phyloP scores from a whole-genome alignment of 2,888 invertebrate genomes.

The Camptogramma bilineatum region DNA sequence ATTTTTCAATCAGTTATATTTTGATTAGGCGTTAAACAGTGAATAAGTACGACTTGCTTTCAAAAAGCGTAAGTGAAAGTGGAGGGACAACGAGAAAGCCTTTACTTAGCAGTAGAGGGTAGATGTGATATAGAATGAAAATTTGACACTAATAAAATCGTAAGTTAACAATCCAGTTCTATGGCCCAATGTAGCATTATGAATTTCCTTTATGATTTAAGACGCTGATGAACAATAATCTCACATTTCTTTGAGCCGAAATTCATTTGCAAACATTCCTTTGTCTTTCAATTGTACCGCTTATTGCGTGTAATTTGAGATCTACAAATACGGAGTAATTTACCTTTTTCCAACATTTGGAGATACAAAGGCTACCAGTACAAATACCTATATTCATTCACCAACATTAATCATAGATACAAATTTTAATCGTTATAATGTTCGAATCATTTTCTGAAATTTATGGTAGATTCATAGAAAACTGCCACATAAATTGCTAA shows the following conservation, averaged over 20 bases:
- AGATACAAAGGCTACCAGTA: neutral
- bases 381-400: neutral
- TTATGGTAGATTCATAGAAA: too few relatives aligned
- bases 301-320: constrained; percentile 38
- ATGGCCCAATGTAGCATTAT: constrained; percentile 44
- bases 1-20: too few relatives aligned
- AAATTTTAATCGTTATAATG: too few relatives aligned
- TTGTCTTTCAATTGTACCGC: constrained; percentile 28
- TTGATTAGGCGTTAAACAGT: neutral
- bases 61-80: neutral
- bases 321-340: constrained; percentile 16
- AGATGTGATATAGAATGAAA: neutral
- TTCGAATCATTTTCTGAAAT: too few relatives aligned
- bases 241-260: constrained; percentile 40
- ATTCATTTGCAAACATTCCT: constrained; percentile 39
- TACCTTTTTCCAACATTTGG: neutral
- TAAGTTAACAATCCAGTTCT: constrained; percentile 9
- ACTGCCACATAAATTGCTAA: too few relatives aligned
- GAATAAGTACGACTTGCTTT: neutral
- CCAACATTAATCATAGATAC: too few relatives aligned
- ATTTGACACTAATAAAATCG: neutral
- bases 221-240: constrained; percentile 43
- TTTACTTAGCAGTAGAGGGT: too few relatives aligned
- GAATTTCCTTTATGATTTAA: constrained; percentile 53
- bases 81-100: too few relatives aligned